phyloP scores from a whole-genome alignment of 35 echinoderm and acorn worm genomes.

The Strongylocentrotus purpuratus region DNA sequence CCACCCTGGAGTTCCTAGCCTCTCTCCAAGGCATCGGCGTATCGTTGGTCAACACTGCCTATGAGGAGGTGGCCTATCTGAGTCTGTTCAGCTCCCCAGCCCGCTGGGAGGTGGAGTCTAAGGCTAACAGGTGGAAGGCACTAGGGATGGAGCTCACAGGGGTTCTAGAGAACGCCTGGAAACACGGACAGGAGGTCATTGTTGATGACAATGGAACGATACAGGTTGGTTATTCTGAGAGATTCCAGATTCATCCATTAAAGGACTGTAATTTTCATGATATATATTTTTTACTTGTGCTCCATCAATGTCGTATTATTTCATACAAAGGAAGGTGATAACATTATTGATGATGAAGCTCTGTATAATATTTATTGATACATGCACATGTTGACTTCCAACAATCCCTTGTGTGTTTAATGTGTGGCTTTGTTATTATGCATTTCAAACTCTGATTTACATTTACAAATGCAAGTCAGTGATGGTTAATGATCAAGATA shows the following conservation, averaged over 20 bases:
- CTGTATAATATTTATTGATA: too few species aligned
- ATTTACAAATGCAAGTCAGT: too few species aligned
- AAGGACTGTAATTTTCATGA: not conserved
- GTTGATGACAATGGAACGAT: conserved; percentile 56
- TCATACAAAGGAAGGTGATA: too few species aligned
- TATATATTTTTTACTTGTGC: not conserved
- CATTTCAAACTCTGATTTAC: too few species aligned
- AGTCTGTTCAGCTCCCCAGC: conserved; percentile 86
- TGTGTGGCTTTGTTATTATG: too few species aligned
- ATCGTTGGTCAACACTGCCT: conserved; percentile 83
- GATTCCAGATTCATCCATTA: not conserved
- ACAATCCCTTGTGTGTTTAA: too few species aligned
- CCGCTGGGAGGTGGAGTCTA: conserved; percentile 95
- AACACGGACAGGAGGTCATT: conserved; percentile 70
- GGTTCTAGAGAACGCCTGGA: conserved; percentile 78
- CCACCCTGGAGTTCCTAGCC: conserved; percentile 84
- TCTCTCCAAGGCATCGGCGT: conserved; percentile 80
- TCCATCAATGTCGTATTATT: not conserved
- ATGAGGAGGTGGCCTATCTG: conserved; percentile 96
- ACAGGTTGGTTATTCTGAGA: not conserved
- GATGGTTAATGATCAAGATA: too few species aligned
- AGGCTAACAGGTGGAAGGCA: conserved; percentile 90
- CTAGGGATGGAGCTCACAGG: conserved; percentile 89
- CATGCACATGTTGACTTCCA: too few species aligned
- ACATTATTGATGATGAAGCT: too few species aligned